Base-by-base conservation (phyloP, 2,113 vertebrate genomes). In the Cygnus atratus region DNA sequence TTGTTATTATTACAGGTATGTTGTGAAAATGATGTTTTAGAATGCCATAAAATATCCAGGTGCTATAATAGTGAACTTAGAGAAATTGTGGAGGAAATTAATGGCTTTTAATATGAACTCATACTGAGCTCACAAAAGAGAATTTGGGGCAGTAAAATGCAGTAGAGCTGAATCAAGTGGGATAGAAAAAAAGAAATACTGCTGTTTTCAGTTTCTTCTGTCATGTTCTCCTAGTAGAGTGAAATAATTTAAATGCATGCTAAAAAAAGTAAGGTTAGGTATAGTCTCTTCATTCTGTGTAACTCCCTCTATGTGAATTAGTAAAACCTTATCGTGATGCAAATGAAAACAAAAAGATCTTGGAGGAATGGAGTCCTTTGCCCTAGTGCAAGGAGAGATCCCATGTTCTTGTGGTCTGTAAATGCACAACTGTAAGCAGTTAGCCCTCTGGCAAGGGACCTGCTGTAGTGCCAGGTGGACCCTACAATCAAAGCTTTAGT, bases 201-300 rank as follows among this genome's bases (percentile, higher is more conserved):
- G 6, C 24, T 0, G 1, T 9, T 62, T 91, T 70, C 4, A 65
- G 11, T 43, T 59, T 9, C 4, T 4, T 76, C 6, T 66, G 11
- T 15, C 20, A 68, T 75, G 18, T 78, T 88, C 29, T 57, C 24
- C 66, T 67, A 80, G 65, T 44, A 8, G 6, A 0, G 1, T 73
- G 29, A 66, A 54, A 62, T 37, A 8, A 12, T 39, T 87, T 79
- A 79, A 79, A 37, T 11, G 2, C 28, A 6, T 35, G 11, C 24
- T 54, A 28, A n/a, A 39, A 68, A 19, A 10, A 57, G 10, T 12
- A 43, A 73, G 31, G 41, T 61, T 33, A 48, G n/a, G 14, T 46
- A 13, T 0, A 2, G 6, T n/a, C 4, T 61, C 10, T 68, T 29
- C 0, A 0, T 33, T 5, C 59, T 72, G 5, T 19, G 12, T 65